A percentile compares a stretch with the other conserved stretches of the same genome.
These are phyloP conservation scores for Acanthaster planci DNA, from an alignment of 35 echinoderm and acorn worm genomes.

Conservation along the genomic window DNA sequence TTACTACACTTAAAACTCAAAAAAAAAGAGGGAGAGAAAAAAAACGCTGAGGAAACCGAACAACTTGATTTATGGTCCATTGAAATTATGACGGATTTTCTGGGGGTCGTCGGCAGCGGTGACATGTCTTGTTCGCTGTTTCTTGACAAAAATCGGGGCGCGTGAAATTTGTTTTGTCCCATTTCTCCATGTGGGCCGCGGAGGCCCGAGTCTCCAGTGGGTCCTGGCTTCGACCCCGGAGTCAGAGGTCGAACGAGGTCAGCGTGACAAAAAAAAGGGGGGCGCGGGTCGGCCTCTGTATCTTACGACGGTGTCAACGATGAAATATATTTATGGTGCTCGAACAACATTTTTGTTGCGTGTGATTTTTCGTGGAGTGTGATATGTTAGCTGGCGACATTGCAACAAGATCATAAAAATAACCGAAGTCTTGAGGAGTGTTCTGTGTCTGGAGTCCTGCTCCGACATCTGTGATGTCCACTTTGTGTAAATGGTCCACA, in stretches of 20 bases:
- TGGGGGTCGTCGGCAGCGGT: slow-evolving; percentile 1
- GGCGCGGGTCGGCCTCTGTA: no score
- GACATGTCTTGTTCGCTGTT: background rate
- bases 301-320: no score
- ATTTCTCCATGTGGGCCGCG: background rate
- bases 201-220: background rate
- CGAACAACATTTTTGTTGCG: no score
- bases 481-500: background rate
- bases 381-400: no score
- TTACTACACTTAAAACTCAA: no score
- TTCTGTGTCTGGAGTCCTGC: background rate
- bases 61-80: slow-evolving; percentile 7
- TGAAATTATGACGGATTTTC: slow-evolving; percentile 17
- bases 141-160: slow-evolving; percentile 3
- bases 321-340: no score
- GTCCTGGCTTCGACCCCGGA: background rate
- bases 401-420: background rate
- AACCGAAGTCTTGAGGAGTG: background rate
- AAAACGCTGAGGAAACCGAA: no score
- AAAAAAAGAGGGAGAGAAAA: no score
- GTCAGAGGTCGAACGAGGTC: slow-evolving; percentile 6
- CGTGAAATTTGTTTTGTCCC: background rate
- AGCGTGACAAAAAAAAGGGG: background rate
- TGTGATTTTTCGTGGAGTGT: no score
- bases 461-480: background rate